Evolutionary conservation across 1,140 invertebrate genomes (phyloP), one percentile per base, ranked within the genome.

Genomic region (Aradophagus sp.): DNA sequence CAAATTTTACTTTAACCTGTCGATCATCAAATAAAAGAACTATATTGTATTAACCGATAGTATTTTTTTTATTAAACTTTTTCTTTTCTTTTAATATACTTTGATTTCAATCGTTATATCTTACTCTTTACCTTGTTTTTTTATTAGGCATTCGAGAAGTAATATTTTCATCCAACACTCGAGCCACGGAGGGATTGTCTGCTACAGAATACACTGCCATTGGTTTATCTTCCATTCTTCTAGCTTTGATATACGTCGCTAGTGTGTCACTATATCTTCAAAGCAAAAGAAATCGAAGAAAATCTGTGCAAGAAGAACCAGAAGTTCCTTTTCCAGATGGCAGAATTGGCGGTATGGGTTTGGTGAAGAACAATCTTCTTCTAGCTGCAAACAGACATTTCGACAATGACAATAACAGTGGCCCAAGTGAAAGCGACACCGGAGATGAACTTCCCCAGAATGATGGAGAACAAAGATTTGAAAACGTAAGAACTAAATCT

Each of bases 191-290:
- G 39, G 88, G 90, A 38, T 85, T 92, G 17, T 89, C 87, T 7
- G 84, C 89, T 5, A 88, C 89, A 0, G 93, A 95, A 79, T 94
- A 94, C 67, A 87, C 94, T 0, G 92, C 93, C 0, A 94, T 96
- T 34, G 93, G 91, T 7, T 87, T 94, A 6, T 93, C 92, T 66
- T 92, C 93, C 1, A 85, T 94, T 20, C 84, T 95, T 1, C 84
- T 96, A 2, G 93, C 93, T 0, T 83, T 95, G 8, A 92, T 94
- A 66, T 96, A 95, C 74, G 90, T 95, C 1, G 90, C 92, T 0
- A 94, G 93, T 8, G 90, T 95, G 3, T 91, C 93, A 13, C 85
- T 95, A 0, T 95, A 94, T 76, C 79, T 96, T 5, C 92, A 93
- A 72, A 89, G 92, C 38, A 88, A 90, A 65, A 84, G 78, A 47